Conservation (phyloP, 1,140 invertebrate species). For the Matsumurasca onukii region DNA sequence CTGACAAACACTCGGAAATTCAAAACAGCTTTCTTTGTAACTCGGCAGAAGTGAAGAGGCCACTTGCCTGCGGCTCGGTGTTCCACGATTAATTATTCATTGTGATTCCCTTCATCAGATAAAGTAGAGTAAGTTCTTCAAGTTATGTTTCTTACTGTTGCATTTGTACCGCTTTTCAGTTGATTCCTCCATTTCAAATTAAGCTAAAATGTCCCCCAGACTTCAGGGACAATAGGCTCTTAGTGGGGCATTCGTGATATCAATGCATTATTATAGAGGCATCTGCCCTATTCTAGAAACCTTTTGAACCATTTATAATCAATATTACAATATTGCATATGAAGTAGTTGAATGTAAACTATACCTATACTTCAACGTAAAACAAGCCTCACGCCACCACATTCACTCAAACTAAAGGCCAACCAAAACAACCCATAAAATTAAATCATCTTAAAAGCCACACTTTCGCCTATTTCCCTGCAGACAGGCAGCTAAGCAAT, state of each 20-base stretch:
- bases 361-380: not conserved
- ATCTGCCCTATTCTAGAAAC: not conserved
- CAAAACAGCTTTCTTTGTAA: not conserved
- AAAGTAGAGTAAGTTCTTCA: no score
- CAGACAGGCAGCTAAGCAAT: not conserved
- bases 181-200: no score
- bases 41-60: not conserved
- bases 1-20: not conserved
- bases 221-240: not conserved
- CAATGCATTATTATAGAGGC: not conserved
- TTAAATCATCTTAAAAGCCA: not conserved
- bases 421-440: no score
- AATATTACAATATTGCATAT: not conserved
- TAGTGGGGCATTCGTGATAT: not conserved
- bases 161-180: not conserved
- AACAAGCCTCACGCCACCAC: not conserved
- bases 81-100: not conserved
- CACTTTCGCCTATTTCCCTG: not conserved
- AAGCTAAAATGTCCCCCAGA: not conserved
- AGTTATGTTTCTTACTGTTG: not conserved
- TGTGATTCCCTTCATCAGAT: no score
- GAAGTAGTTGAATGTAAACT: not conserved
- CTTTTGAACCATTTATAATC: not conserved
- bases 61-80: not conserved
- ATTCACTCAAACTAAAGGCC: no score